Base-by-base conservation (phyloP, 2,888 invertebrate genomes). In the Beris chalybata region DNA sequence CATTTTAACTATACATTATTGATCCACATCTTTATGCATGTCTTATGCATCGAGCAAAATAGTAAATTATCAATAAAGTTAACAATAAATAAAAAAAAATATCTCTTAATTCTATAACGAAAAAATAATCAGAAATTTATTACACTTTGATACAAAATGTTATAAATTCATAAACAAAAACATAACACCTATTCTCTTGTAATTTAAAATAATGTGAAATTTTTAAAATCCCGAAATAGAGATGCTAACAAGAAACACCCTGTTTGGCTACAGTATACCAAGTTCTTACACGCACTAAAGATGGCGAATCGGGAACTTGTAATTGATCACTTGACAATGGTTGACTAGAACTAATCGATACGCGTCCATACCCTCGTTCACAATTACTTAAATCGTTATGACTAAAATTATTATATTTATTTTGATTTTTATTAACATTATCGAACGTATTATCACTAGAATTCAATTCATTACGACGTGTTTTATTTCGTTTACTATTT, bases 181-280 rank as follows among this genome's bases (percentile, higher is more conserved):
- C 38, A 52, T 4, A 15, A 52, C 4, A 22, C 15, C 29, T 48
- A 22, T 22, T 22, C 3, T 22, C 22, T 22, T 22, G 22, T 22
- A 11, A 13, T 48, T 12, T 48, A 6, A 52, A 22, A 52, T 22
- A 22, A 52, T 52, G 15, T 11, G 48, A 48, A 48, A 13, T 11
- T 48, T 48, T 48, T 15, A 15, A 48, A 48, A 38, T 38, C 38
- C 22, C 55, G 43, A 47, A 47, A 48, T 31, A 15, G 47, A n/a
- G 54, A 67, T 65, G 74, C 75, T 79, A 81, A 77, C 81, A 81
- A 72, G 81, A 80, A 71, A 81, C 78, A 71, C 81, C 80, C 76
- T 80, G 81, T 73, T 81, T 81, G 71, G 81, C 78, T 71, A 81
- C 81, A 61, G 81, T 81, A 59, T 81, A 81, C 80, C 80, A 81